A percentile compares a stretch with the other conserved stretches of the same genome.
Conservation (phyloP, 2,113 vertebrate species). For the Gila orcuttii region DNA sequence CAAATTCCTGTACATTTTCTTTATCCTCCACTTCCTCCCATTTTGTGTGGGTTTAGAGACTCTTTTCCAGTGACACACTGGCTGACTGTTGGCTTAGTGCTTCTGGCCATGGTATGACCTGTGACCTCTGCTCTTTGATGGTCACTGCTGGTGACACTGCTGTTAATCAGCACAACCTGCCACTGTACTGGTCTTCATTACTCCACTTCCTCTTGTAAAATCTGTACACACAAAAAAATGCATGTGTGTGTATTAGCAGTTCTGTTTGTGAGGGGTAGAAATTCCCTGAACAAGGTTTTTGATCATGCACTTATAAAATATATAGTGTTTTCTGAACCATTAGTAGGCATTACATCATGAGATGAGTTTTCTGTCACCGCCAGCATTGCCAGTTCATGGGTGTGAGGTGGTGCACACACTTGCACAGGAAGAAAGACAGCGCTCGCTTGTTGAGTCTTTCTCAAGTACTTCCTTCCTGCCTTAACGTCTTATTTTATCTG, state of each 20-base stretch:
- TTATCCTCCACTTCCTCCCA: background rate
- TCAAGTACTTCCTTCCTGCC: constrained; percentile 76
- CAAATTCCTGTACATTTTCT: background rate
- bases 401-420: constrained; percentile 40
- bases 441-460: constrained; percentile 57
- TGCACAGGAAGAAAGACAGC: constrained; percentile 57
- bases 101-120: constrained; percentile 32
- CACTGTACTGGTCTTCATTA: constrained; percentile 39
- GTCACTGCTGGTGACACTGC: constrained; percentile 16
- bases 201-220: constrained; percentile 39
- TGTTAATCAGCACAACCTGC: constrained; percentile 9
- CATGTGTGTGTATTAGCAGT: background rate
- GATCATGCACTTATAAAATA: background rate
- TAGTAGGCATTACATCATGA: background rate
- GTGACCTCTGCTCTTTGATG: constrained; percentile 33
- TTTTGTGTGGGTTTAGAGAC: background rate
- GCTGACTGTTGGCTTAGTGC: background rate
- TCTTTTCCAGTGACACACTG: background rate
- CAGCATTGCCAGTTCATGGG: background rate
- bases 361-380: background rate
- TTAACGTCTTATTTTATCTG: constrained; percentile 56
- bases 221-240: constrained; percentile 7
- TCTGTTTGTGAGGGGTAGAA: background rate
- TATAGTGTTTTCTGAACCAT: background rate
- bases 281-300: background rate